Percentiles rank a stretch among this genome's conserved stretches.
These are phyloP conservation scores for Perca schrenkii DNA, from an alignment of 2,113 vertebrate species.

Conservation along the genomic window DNA sequence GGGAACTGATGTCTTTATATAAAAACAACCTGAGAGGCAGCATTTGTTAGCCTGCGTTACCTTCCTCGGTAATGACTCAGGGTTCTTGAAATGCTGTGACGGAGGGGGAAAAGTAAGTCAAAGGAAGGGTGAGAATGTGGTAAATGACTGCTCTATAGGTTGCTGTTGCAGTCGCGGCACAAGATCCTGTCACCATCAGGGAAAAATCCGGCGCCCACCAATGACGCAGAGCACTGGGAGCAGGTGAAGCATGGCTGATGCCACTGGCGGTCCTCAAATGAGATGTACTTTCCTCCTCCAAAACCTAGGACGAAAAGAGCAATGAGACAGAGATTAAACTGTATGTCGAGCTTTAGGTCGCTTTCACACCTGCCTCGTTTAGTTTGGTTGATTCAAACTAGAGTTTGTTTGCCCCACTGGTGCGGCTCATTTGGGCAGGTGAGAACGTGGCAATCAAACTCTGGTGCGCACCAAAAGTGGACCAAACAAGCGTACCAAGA, in stretches of 20 bases:
- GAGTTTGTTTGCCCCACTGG: no score
- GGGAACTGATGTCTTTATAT: constrained; percentile 45
- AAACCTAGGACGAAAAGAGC: constrained; percentile 85
- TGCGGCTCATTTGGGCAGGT: no score
- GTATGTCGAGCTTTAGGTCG: neutral
- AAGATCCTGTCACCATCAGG: constrained; percentile 91
- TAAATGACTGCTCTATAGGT: constrained; percentile 83
- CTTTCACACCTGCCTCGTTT: no score
- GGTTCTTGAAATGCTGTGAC: constrained; percentile 48
- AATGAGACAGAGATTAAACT: neutral
- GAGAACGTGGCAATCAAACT: no score
- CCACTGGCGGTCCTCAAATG: constrained; percentile 98
- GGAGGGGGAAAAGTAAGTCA: constrained; percentile 9
- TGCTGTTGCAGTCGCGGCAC: constrained; percentile 93
- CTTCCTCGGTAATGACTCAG: constrained; percentile 48
- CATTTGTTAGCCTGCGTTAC: constrained; percentile 55
- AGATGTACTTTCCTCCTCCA: constrained; percentile 97
- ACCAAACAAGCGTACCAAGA: no score
- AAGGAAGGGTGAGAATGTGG: neutral
- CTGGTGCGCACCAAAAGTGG: no score
- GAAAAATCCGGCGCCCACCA: constrained; percentile 97
- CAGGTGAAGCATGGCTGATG: constrained; percentile 98
- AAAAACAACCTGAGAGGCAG: constrained; percentile 63
- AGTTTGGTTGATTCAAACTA: no score
- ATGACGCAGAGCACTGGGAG: constrained; percentile 90